Evolutionary conservation across 2,888 invertebrate species (phyloP).

Genomic region (Heliconius charithonia): DNA sequence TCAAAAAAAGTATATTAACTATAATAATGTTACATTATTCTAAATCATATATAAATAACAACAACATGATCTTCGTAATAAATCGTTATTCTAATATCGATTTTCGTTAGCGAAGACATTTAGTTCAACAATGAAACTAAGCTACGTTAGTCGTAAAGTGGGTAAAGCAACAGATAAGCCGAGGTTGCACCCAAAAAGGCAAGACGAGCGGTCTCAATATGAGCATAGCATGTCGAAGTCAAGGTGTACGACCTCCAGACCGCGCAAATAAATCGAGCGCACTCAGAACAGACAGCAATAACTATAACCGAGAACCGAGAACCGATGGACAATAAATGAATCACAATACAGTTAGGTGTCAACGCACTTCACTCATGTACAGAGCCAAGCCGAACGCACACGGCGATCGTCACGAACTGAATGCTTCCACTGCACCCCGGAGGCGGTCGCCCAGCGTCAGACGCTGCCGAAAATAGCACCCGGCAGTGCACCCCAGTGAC

Average conservation of each 20-base stretch:
- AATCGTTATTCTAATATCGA: constrained; percentile 87
- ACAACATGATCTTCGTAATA: constrained; percentile 86
- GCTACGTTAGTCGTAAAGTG: constrained; percentile 72
- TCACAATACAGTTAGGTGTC: constrained; percentile 81
- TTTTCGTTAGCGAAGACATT: constrained; percentile 87
- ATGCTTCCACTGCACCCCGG: constrained; percentile 69
- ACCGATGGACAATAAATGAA: constrained; percentile 71
- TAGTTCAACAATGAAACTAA: constrained; percentile 51
- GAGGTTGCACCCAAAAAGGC: constrained; percentile 77
- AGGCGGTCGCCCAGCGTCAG: constrained; percentile 72
- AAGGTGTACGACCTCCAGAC: constrained; percentile 74
- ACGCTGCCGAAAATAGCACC: constrained; percentile 78
- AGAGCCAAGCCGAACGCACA: constrained; percentile 65
- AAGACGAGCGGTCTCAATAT: constrained; percentile 73
- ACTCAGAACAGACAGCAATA: constrained; percentile 74
- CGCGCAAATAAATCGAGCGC: constrained; percentile 62
- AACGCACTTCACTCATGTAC: constrained; percentile 79
- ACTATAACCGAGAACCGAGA: constrained; percentile 61
- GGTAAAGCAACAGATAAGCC: constrained; percentile 74
- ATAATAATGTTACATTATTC: constrained; percentile 30
- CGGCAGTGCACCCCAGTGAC: constrained; percentile 79
- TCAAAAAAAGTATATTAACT: constrained; percentile 36
- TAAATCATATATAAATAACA: constrained; percentile 84
- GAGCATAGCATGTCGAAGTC: constrained; percentile 72
- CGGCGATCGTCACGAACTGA: constrained; percentile 68